Evolutionary conservation across 2,888 invertebrate genomes (phyloP).

Genomic region (Thumatha senex): DNA sequence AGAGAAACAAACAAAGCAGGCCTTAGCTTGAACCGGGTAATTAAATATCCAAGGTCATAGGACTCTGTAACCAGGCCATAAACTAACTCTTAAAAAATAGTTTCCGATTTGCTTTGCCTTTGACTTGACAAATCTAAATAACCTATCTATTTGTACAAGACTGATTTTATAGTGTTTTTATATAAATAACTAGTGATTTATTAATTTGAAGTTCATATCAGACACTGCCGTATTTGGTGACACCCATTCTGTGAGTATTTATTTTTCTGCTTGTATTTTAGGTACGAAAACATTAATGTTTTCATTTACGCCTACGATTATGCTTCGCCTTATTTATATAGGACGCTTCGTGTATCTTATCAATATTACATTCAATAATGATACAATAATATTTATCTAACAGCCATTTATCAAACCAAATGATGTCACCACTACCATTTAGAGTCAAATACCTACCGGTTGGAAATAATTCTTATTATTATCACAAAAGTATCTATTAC

Average conservation of each 20-base stretch:
- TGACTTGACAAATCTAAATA: too few species aligned
- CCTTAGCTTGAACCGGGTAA: too few species aligned
- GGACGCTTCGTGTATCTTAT: conserved; percentile 8
- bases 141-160: conserved; percentile 46
- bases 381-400: too few species aligned
- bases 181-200: conserved; percentile 38
- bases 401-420: neutral
- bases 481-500: too few species aligned
- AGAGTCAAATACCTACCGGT: too few species aligned
- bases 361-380: conserved; percentile 8
- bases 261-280: neutral
- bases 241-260: conserved; percentile 24
- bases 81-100: too few species aligned
- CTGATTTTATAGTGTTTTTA: conserved; percentile 61
- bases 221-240: conserved; percentile 12
- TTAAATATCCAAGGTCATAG: too few species aligned
- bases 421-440: too few species aligned
- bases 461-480: too few species aligned
- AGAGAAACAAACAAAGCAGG: too few species aligned
- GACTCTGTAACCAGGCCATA: conserved; percentile 7
- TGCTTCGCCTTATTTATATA: conserved; percentile 14
- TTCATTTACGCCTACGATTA: conserved; percentile 20
- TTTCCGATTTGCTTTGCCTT: too few species aligned
- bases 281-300: conserved; percentile 1
- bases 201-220: conserved; percentile 19